Percentiles rank a stretch among this genome's conserved stretches.
phyloP scores from a whole-genome alignment of 2,113 vertebrate genomes.

The Climacteris rufus region DNA sequence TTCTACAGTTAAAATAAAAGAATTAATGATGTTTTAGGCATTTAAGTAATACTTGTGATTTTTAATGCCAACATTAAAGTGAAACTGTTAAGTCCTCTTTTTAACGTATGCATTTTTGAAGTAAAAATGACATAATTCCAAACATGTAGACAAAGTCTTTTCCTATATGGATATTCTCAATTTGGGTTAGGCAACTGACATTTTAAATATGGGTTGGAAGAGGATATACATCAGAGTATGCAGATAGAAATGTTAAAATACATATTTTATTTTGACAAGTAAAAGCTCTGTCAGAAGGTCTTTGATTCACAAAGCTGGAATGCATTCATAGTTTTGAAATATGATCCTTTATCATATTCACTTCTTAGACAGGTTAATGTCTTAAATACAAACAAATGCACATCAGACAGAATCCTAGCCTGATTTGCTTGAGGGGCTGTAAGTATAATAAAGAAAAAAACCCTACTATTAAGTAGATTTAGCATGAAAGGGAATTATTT shows the following conservation, averaged over 20 bases:
- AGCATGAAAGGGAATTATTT: background rate
- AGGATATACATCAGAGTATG: conserved; percentile 28
- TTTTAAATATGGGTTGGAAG: conserved; percentile 49
- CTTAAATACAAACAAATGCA: conserved; percentile 45
- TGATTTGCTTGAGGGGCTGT: background rate
- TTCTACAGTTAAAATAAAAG: background rate
- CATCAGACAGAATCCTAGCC: background rate
- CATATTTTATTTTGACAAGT: conserved; percentile 53
- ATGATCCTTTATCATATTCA: background rate
- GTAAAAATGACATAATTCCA: background rate
- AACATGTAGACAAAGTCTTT: background rate
- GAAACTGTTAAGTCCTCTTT: background rate
- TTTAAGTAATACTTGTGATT: background rate
- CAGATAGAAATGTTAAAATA: conserved; percentile 50
- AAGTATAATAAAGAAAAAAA: background rate
- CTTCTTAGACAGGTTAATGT: conserved; percentile 26
- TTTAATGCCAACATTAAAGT: background rate
- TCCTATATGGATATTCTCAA: background rate
- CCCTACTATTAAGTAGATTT: background rate
- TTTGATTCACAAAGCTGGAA: conserved; percentile 54
- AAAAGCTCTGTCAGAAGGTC: conserved; percentile 34
- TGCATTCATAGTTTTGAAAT: conserved; percentile 43
- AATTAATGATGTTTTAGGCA: background rate
- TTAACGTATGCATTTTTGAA: background rate
- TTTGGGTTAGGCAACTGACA: conserved; percentile 36